phyloP scores from a whole-genome alignment of 2,797 vertebrate genomes.

The Pampus argenteus region DNA sequence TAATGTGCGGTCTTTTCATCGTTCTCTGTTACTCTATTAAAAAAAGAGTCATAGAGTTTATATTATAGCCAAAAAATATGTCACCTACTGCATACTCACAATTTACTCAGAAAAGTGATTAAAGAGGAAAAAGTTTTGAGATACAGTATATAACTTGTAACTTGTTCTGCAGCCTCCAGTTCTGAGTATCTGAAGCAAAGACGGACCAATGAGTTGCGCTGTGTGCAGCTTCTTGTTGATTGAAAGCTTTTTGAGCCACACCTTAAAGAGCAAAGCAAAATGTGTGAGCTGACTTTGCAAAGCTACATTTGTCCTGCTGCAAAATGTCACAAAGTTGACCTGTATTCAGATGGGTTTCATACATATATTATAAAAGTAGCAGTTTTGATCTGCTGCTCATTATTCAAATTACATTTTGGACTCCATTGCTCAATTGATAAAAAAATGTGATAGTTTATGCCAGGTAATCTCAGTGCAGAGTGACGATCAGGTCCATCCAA shows the following conservation, averaged over 20 bases:
- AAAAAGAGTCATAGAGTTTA: no score
- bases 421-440: slow-evolving; percentile 11
- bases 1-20: background rate
- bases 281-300: slow-evolving; percentile 23
- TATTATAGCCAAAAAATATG: slow-evolving; percentile 12
- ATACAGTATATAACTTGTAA: no score
- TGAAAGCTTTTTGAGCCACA: no score
- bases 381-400: slow-evolving; percentile 13
- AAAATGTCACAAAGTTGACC: slow-evolving; percentile 16
- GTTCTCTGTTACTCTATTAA: no score
- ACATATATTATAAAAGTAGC: slow-evolving; percentile 23
- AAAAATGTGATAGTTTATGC: slow-evolving; percentile 22
- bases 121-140: no score
- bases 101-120: background rate
- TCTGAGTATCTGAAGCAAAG: background rate
- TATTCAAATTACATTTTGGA: slow-evolving; percentile 30
- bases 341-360: slow-evolving; percentile 22
- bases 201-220: background rate
- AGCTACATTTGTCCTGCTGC: slow-evolving; percentile 16
- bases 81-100: background rate
- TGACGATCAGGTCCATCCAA: slow-evolving; percentile 15
- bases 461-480: slow-evolving; percentile 10
- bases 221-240: no score
- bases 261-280: background rate
- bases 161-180: no score